A percentile compares a stretch with the other conserved stretches of the same genome.
phyloP scores from a whole-genome alignment of 2,888 invertebrate species.

The Dichetophora obliterata region DNA sequence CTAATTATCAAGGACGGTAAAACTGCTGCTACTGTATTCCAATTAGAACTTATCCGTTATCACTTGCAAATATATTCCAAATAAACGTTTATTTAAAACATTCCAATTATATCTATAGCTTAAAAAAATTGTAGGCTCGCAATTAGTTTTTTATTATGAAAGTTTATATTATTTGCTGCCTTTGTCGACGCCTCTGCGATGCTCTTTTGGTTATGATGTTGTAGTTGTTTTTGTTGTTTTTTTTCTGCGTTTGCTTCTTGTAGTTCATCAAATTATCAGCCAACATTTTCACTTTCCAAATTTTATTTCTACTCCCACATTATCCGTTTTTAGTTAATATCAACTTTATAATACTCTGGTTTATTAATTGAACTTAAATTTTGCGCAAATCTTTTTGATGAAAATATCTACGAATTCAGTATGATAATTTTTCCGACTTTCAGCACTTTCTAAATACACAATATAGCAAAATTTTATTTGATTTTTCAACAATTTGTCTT shows the following conservation, averaged over 20 bases:
- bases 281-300: constrained; percentile 45
- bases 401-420: neutral
- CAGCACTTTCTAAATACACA: neutral
- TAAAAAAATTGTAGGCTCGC: neutral
- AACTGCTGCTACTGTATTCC: neutral
- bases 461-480: neutral
- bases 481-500: neutral
- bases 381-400: neutral
- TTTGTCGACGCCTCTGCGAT: neutral
- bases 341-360: neutral
- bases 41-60: neutral
- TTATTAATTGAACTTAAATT: neutral
- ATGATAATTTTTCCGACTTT: neutral
- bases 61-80: neutral
- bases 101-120: neutral
- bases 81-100: neutral
- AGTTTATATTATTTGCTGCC: constrained; percentile 4
- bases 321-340: neutral
- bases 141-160: neutral
- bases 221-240: constrained; percentile 23
- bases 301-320: constrained; percentile 7
- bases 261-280: constrained; percentile 41
- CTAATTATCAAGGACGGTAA: constrained; percentile 8
- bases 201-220: constrained; percentile 25
- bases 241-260: constrained; percentile 32